phyloP scores from a whole-genome alignment of 2,888 invertebrate species.

The Embidobia sp. region DNA sequence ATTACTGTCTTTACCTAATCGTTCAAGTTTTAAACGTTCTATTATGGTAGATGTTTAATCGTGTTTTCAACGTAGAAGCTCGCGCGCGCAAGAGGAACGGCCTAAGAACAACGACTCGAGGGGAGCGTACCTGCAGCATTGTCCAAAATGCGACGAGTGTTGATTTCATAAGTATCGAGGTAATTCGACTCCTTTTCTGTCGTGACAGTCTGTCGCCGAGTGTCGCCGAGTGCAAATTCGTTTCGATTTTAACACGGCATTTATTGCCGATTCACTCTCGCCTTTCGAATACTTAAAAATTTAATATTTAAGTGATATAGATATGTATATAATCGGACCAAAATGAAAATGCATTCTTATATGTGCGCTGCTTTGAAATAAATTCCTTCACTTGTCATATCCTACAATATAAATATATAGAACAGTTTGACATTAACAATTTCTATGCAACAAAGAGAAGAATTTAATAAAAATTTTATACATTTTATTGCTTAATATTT shows the following conservation, averaged over 20 bases:
- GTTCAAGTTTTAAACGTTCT: conserved; percentile 74
- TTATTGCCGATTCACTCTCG: too few species aligned
- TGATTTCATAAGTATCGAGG: conserved; percentile 52
- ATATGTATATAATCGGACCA: too few species aligned
- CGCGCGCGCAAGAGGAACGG: conserved; percentile 22
- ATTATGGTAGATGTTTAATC: conserved; percentile 71
- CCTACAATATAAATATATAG: too few species aligned
- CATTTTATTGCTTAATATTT: too few species aligned
- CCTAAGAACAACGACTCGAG: conserved; percentile 54
- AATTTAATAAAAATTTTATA: too few species aligned
- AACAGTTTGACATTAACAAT: too few species aligned
- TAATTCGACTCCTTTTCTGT: conserved; percentile 22
- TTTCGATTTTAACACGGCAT: neutral
- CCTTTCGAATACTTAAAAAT: too few species aligned
- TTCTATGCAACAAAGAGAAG: too few species aligned
- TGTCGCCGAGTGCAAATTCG: neutral
- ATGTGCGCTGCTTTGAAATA: too few species aligned
- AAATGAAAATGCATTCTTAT: too few species aligned
- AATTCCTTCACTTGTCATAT: too few species aligned
- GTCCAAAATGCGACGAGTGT: conserved; percentile 26
- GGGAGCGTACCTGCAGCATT: conserved; percentile 32
- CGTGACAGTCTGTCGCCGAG: neutral
- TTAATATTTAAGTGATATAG: too few species aligned
- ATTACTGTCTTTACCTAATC: conserved; percentile 70
- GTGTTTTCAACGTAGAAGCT: conserved; percentile 30